Conservation (phyloP, 2,888 invertebrate species). For the Yponomeuta malinellus region DNA sequence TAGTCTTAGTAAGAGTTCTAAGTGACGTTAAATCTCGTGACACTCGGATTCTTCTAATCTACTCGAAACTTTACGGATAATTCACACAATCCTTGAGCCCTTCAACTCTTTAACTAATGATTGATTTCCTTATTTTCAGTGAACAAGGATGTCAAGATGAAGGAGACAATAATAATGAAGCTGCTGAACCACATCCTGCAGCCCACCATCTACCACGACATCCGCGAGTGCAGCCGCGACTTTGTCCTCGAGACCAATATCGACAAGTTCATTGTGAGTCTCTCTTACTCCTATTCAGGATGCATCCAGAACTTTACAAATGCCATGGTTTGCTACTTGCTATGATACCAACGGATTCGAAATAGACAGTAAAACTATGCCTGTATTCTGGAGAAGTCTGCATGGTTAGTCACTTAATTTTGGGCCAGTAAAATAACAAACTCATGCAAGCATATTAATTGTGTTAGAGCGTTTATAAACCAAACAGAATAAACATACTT, state of each 20-base stretch:
- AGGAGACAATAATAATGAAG: conserved; percentile 74
- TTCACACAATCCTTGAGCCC: too few species aligned
- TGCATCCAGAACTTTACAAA: not conserved
- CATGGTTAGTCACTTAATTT: too few species aligned
- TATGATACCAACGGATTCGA: not conserved
- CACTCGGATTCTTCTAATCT: too few species aligned
- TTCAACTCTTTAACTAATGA: not conserved
- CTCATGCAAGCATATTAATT: too few species aligned
- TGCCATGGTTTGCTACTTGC: conserved; percentile 5
- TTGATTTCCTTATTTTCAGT: not conserved
- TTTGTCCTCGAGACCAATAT: conserved; percentile 77
- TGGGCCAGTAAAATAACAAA: too few species aligned
- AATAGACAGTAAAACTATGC: too few species aligned
- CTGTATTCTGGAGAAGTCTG: too few species aligned
- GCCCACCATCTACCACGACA: conserved; percentile 75
- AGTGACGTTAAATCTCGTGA: too few species aligned
- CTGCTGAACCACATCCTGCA: conserved; percentile 78
- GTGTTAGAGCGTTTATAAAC: too few species aligned
- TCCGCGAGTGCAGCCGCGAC: conserved; percentile 73
- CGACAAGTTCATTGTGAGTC: conserved; percentile 71
- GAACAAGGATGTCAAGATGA: conserved; percentile 61
- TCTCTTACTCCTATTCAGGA: not conserved
- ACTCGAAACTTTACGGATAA: too few species aligned
- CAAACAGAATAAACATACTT: not conserved
- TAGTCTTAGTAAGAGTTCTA: too few species aligned